phyloP scores from a whole-genome alignment of 2,113 vertebrate species.

The Gavia stellata region DNA sequence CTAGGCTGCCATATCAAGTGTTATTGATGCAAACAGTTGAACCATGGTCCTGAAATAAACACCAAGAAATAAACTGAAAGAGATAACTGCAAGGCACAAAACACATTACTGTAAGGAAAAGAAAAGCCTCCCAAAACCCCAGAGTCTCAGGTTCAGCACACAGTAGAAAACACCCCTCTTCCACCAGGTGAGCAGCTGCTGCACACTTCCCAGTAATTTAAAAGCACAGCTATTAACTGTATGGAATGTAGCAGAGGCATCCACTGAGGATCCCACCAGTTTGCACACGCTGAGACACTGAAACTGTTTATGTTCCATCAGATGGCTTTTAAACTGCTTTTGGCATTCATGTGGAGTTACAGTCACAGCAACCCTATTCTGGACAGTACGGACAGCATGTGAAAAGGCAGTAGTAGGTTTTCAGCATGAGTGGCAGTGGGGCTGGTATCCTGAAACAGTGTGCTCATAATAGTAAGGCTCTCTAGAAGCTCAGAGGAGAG shows the following conservation, averaged over 20 bases:
- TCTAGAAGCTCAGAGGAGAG: background rate
- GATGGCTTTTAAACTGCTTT: background rate
- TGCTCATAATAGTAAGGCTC: background rate
- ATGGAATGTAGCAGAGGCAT: background rate
- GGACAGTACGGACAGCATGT: background rate
- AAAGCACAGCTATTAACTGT: background rate
- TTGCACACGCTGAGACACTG: background rate
- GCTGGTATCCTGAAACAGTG: background rate
- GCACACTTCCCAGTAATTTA: background rate
- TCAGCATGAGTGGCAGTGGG: background rate
- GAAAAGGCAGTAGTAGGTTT: background rate
- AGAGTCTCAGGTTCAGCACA: background rate
- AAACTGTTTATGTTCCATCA: background rate
- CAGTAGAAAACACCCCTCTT: background rate
- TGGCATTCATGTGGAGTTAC: background rate
- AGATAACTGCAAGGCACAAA: background rate
- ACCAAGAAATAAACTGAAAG: background rate
- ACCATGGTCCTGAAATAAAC: background rate
- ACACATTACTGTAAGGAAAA: background rate
- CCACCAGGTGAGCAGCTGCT: background rate
- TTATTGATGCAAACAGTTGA: background rate
- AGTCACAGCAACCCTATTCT: background rate
- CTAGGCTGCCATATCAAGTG: background rate
- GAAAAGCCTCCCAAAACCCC: background rate
- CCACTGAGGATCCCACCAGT: background rate